Evolutionary conservation across 2,888 invertebrate species (phyloP), one percentile per base, ranked within the genome.

Genomic region (Schizotus pectinicornis): DNA sequence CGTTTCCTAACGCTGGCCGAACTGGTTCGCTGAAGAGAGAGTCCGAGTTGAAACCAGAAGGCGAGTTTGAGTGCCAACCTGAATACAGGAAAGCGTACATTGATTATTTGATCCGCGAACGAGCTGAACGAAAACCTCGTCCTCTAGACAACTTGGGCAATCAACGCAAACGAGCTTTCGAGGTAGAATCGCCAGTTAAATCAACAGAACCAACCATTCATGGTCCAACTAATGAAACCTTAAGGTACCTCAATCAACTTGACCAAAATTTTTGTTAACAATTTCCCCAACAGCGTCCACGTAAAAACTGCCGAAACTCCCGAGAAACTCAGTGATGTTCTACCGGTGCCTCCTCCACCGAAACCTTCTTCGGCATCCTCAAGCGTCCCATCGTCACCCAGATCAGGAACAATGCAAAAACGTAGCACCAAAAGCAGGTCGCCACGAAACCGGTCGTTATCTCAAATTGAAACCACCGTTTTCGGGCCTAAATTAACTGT

Each of bases 1-100:
- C 63, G 6, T 59, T 62, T 36, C 34, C 46, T 30, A 35, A 59
- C 33, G 53, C 38, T 3, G 43, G 52, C 22, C 55, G 57, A 57
- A 56, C 56, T 6, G 53, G 56, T 36, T 14, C 43, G 6, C 45
- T 65, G 11, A 73, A 67, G 51, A 62, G 68, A 6, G 69, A 70
- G 55, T 52, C 72, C 1, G 71, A 72, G 60, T 55, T 74, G 54
- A 72, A 74, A 61, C 61, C 75, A 37, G 74, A 75, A 46, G 77
- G 74, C 12, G 64, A 67, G 8, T 76, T 78, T 48, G 76, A 78
- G 64, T 78, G 77, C 56, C 78, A 77, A 62, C 82, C 82, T 0
- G 83, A 83, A 67, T 83, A 83, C 58, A 76, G 80, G 43, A 81
- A 77, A 61, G 61, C 56, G 6, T 61, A 56, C 46, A 54, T 59